These are phyloP conservation scores for Nematolebias whitei DNA, from an alignment of 2,113 vertebrate species.

Conservation along the genomic window DNA sequence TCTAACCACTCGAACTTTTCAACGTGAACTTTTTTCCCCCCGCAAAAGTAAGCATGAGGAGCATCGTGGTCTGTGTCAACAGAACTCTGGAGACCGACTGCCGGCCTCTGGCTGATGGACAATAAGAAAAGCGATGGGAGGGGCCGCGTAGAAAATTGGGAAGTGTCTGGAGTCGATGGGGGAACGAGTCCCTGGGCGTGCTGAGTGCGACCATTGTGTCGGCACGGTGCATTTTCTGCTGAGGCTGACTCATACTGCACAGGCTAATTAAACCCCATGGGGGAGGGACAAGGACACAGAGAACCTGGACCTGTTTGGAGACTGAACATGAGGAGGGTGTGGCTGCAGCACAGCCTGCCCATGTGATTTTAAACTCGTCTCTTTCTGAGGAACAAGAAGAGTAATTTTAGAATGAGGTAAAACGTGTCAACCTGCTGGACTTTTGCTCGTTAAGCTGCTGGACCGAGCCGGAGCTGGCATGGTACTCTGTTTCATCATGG, in stretches of 20 bases:
- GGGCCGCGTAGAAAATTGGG: neutral
- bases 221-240: neutral
- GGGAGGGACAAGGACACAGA: too few relatives aligned
- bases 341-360: neutral
- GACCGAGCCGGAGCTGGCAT: too few relatives aligned
- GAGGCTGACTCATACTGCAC: neutral
- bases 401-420: too few relatives aligned
- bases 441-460: too few relatives aligned
- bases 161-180: neutral
- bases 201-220: neutral
- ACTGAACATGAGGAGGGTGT: neutral
- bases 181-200: slow-evolving; percentile 1
- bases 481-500: too few relatives aligned
- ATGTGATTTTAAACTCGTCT: neutral
- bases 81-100: neutral
- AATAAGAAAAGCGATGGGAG: neutral
- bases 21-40: neutral
- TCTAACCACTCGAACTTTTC: neutral
- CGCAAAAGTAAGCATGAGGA: neutral
- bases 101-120: neutral
- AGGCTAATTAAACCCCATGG: neutral
- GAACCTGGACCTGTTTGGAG: neutral
- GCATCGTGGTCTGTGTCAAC: neutral
- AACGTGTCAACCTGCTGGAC: too few relatives aligned
- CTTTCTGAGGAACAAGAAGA: too few relatives aligned